Base-by-base conservation (phyloP, 2,888 invertebrate genomes). In the Drosophila atripex region DNA sequence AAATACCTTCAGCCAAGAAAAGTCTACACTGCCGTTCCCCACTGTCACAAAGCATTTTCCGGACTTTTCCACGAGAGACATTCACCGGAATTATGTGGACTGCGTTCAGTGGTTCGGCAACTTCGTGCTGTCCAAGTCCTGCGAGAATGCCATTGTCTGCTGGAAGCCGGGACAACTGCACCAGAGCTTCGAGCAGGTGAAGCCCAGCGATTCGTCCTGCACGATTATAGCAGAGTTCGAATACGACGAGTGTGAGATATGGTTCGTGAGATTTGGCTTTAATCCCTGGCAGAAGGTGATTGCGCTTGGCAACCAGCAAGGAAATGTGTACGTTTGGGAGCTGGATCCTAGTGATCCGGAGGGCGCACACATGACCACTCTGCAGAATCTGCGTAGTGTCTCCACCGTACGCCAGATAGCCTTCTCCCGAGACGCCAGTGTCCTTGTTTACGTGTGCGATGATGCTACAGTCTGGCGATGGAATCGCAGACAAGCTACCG, bases 11-110 rank as follows among this genome's bases (percentile, higher is more conserved):
- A 96, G 95, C 86, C 94, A 96, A 5, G 95, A 94, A 68, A 94
- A 96, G 76, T 95, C 95, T 55, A 92, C 94, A 11, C 92, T 97
- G 57, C 97, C 98, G 0, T 99, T 98, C 90, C 96, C 96, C 79
- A 97, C 98, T 0, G 92, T 97, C 9, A 95, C 96, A 82, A 97
- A 97, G 89, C 97, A 99, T 92, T 99, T 98, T 90, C 98, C 99
- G 0, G 97, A 98, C 90, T 99, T 98, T 89, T 97, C 97, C 0
- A 99, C 99, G 0, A 93, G 98, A 75, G 99, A 99, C 90, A 97
- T 99, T 75, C 99, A 99, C 90, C 95, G 97, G 72, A 99, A 99
- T 92, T 99, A 99, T 92, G 99, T 99, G 1, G 99, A 99, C 90
- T 99, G 99, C 91, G 98, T 98, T 0, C 94, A 97, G 79, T 99